Evolutionary conservation across 2,797 vertebrate species (phyloP).

Genomic region (Coranthus polyacanthus): DNA sequence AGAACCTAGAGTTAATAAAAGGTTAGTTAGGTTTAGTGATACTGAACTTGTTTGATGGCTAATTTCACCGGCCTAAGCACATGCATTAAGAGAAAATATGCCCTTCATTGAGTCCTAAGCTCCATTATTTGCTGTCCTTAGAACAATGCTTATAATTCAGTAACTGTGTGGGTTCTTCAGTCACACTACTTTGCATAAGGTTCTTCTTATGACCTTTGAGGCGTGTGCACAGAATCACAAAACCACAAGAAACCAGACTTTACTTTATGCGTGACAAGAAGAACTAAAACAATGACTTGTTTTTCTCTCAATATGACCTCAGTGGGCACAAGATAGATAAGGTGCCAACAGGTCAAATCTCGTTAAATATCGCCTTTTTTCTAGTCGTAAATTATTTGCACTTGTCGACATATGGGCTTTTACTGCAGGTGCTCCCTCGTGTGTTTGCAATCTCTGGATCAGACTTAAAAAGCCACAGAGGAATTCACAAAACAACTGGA

Average conservation of each 20-base stretch:
- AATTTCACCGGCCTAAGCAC: no score
- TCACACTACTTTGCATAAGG: constrained; percentile 9
- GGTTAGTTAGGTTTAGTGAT: no score
- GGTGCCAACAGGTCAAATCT: neutral
- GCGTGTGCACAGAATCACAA: constrained; percentile 20
- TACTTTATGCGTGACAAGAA: constrained; percentile 1
- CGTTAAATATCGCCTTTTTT: neutral
- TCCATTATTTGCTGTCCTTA: no score
- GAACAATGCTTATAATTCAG: neutral
- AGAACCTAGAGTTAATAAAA: no score
- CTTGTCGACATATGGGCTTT: neutral
- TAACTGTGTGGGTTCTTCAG: neutral
- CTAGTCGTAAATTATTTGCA: neutral
- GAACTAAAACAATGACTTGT: neutral
- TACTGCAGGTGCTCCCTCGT: neutral
- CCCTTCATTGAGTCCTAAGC: no score
- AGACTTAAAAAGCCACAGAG: neutral
- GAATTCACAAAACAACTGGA: constrained; percentile 34
- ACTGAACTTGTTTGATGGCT: no score
- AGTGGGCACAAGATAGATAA: neutral
- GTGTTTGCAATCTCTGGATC: neutral
- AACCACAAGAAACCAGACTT: neutral
- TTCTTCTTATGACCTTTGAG: constrained; percentile 35
- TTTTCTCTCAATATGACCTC: neutral
- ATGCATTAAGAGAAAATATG: no score